These are phyloP conservation scores for Sylvia atricapilla DNA, from an alignment of 2,113 vertebrate genomes.

Conservation along the genomic window DNA sequence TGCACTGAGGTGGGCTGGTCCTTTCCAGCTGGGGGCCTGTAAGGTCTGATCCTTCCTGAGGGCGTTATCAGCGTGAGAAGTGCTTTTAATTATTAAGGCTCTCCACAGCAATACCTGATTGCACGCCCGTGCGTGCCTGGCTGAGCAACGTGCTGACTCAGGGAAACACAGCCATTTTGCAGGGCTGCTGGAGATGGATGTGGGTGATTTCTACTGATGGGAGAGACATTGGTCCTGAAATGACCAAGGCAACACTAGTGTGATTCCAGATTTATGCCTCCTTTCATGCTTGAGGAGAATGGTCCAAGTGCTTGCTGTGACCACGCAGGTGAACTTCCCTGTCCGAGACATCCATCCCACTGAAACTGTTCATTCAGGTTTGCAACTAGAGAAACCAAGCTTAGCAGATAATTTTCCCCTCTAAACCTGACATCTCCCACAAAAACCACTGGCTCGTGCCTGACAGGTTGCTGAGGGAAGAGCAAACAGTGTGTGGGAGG, in stretches of 20 bases:
- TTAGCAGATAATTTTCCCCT: neutral
- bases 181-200: neutral
- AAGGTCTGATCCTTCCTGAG: neutral
- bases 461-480: slow-evolving; percentile 1
- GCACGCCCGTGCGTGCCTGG: neutral
- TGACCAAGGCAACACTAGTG: neutral
- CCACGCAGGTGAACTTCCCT: neutral
- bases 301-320: neutral
- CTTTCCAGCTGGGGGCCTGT: neutral
- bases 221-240: neutral
- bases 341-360: neutral
- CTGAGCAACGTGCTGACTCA: slow-evolving; percentile 16
- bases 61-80: slow-evolving; percentile 12
- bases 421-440: neutral
- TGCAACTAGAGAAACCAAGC: neutral
- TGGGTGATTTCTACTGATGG: neutral
- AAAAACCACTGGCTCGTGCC: slow-evolving; percentile 27
- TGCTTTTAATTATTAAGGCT: slow-evolving; percentile 49
- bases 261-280: neutral
- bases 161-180: neutral
- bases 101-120: neutral
- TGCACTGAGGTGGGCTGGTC: neutral
- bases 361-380: neutral
- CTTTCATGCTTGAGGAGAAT: neutral
- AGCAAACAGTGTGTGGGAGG: slow-evolving; percentile 26